A percentile compares a stretch with the other conserved stretches of the same genome.
Evolutionary conservation across 1,140 invertebrate species (phyloP).

Genomic region (Trachymyrmex septentrionalis): DNA sequence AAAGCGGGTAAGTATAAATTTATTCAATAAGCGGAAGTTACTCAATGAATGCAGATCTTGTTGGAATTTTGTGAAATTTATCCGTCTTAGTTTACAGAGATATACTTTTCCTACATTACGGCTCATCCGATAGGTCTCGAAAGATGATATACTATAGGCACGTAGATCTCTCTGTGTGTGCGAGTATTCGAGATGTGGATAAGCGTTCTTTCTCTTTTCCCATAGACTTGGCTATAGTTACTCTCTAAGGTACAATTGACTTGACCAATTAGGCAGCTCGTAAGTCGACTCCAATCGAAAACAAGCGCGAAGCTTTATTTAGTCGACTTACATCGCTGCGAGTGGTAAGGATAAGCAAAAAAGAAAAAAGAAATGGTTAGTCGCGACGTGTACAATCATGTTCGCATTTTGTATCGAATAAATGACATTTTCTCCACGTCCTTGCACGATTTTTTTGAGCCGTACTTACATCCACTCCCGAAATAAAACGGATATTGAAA

Average conservation of each 20-base stretch:
- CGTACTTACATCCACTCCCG: neutral
- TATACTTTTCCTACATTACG: neutral
- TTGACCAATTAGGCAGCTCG: constrained; percentile 50
- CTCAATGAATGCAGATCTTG: neutral
- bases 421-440: constrained; percentile 64
- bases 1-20: neutral
- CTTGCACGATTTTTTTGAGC: neutral
- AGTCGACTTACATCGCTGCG: neutral
- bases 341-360: constrained; percentile 28
- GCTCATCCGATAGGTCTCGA: neutral
- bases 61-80: constrained; percentile 27
- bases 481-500: constrained; percentile 10
- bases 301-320: constrained; percentile 32
- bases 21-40: neutral
- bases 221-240: constrained; percentile 42
- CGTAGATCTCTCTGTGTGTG: neutral
- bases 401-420: constrained; percentile 67
- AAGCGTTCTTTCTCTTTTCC: constrained; percentile 25
- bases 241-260: constrained; percentile 47
- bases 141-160: constrained; percentile 2
- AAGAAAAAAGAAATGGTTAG: constrained; percentile 13
- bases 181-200: constrained; percentile 21
- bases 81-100: constrained; percentile 2
- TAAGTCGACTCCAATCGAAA: constrained; percentile 3
- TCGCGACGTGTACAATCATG: constrained; percentile 34